phyloP scores from a whole-genome alignment of 2,797 vertebrate genomes.

The Manis pentadactyla region DNA sequence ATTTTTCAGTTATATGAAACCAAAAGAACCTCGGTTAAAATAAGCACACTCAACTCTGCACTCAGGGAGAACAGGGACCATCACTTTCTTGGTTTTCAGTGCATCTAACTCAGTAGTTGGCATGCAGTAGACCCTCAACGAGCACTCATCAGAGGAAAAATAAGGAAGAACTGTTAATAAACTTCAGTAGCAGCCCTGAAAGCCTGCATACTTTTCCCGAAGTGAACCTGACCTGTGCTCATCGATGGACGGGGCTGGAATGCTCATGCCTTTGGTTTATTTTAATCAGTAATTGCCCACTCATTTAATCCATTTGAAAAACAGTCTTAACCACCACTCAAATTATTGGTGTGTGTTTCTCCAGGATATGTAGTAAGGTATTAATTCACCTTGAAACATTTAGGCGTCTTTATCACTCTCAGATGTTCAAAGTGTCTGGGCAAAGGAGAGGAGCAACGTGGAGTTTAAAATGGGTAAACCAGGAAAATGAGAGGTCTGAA shows the following conservation, averaged over 20 bases:
- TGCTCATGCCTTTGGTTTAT: not conserved
- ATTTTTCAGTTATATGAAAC: slow-evolving; percentile 32
- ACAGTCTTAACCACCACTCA: slow-evolving; percentile 28
- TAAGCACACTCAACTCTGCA: not conserved
- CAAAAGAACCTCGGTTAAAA: not conserved
- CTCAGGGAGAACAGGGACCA: not conserved
- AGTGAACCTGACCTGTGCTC: not conserved
- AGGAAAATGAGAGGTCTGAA: not conserved
- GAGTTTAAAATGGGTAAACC: not conserved
- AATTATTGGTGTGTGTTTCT: slow-evolving; percentile 61
- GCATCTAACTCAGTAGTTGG: not conserved
- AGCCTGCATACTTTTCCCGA: not conserved
- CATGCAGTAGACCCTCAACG: not conserved
- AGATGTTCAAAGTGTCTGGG: not conserved
- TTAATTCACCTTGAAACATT: slow-evolving; percentile 63
- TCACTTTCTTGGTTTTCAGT: not conserved
- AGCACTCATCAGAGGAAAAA: not conserved
- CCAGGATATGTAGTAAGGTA: slow-evolving; percentile 19
- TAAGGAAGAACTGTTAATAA: not conserved
- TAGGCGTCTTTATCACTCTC: slow-evolving; percentile 32
- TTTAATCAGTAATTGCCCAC: slow-evolving; percentile 59
- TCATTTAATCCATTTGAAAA: slow-evolving; percentile 66
- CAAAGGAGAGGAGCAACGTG: not conserved
- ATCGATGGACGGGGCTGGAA: not conserved
- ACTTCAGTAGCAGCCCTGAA: not conserved